Base-by-base conservation (phyloP, 2,797 vertebrate species). In the Orestias chungarensis region DNA sequence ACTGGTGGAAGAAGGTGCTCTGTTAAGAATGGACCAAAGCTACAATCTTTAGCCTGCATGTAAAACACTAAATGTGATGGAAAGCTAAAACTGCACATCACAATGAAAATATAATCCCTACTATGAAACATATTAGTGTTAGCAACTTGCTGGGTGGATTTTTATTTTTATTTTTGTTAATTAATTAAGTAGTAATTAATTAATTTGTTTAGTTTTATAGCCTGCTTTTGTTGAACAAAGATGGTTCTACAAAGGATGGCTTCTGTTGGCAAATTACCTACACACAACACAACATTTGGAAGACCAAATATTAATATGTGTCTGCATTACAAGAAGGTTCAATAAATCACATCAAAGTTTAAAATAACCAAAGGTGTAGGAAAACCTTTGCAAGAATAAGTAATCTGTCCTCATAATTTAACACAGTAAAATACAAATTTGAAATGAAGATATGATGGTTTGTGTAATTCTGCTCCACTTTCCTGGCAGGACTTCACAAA, bases 401-500 rank as follows among this genome's bases (percentile, higher is more conserved):
- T 14, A 1, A 2, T 15, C 20, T 15, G 8, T 23, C 38, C 35
- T 17, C 20, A 40, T 15, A 40, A 20, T n/a, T 40, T 62, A 14
- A n/a, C 23, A 18, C 23, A 8, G 38, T 29, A 78, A 57, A 54
- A 29, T 57, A 18, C 3, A 82, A 59, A 35, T 38, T 11, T 12
- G 1, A 5, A 61, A 59, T 11, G 12, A 35, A 61, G 18, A 40
- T 12, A n/a, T 25, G 35, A 25, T 40, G 11, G 23, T 40, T 62
- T 40, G 12, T 25, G 35, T n/a, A 40, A n/a, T 3, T 71, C 73
- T 68, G 72, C 75, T 74, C 84, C 67, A 20, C 73, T n/a, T n/a
- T n/a, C n/a, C n/a, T n/a, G n/a, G 61, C 65, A 75, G 68, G 78
- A 79, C 76, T n/a, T n/a, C n/a, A 20, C 18, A 59, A 3, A 35